Conservation (phyloP, 1,140 invertebrate genomes). For the Musca domestica region DNA sequence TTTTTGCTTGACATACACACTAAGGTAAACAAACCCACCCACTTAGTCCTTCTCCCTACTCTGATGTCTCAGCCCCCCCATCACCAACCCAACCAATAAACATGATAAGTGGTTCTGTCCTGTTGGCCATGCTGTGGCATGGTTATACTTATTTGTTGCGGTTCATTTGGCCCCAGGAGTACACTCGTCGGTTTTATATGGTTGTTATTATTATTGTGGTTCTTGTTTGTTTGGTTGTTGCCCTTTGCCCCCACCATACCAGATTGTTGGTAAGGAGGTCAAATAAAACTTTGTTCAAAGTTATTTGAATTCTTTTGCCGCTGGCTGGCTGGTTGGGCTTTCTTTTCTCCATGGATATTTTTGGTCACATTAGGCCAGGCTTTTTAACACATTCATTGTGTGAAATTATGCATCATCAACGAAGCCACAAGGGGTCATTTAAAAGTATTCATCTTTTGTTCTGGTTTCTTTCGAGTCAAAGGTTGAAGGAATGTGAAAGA, state of each 20-base stretch:
- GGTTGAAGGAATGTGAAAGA: not conserved
- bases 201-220: conserved; percentile 1
- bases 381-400: conserved; percentile 17
- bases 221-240: conserved; percentile 1
- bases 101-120: not conserved
- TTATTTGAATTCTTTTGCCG: not conserved
- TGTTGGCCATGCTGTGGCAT: not conserved
- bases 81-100: too few species aligned
- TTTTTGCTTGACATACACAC: too few species aligned
- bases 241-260: not conserved
- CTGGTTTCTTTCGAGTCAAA: too few species aligned
- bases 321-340: not conserved
- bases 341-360: not conserved
- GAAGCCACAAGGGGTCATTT: conserved; percentile 20
- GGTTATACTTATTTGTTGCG: conserved; percentile 1
- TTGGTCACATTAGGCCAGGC: conserved; percentile 12
- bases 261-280: not conserved
- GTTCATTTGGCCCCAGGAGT: conserved; percentile 8
- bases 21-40: too few species aligned
- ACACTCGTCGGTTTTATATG: not conserved
- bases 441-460: not conserved
- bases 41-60: too few species aligned
- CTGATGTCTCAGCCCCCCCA: too few species aligned
- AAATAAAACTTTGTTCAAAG: conserved; percentile 8
- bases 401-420: conserved; percentile 21